Base-by-base conservation (phyloP, 2,113 vertebrate species). In the Trichomycterus rosablanca region DNA sequence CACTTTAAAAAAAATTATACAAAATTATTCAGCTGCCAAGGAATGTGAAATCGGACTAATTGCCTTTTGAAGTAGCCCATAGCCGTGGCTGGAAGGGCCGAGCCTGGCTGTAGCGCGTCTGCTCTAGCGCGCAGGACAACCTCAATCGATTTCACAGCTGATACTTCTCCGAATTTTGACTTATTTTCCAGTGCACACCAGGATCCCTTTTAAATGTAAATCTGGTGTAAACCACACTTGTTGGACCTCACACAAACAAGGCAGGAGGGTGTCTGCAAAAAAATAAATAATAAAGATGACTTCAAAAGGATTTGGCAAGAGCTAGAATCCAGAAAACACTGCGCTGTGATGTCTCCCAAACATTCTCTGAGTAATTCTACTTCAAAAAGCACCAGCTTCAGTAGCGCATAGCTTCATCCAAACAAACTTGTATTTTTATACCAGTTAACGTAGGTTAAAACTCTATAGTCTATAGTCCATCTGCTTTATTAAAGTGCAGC, bases 1-100 rank as follows among this genome's bases (percentile, higher is more conserved):
- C 88, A 75, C 83, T 86, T 86, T 84, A 87, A 83, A 88, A 83
- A 88, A 76, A 90, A 90, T 89, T 89, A 89, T 87, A 84, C 71
- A 80, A 89, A 92, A 92, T 91, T 91, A 90, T 90, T 90, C 84
- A 76, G 84, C 88, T 90, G 81, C 87, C 83, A 73, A 84, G 86
- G 86, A 90, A 90, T 91, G 88, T 90, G 89, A 91, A 92, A 92
- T 92, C 88, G 85, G 76, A 77, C 85, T 91, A 92, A 92, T 91
- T 90, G 86, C 87, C 80, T 87, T 89, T 87, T 90, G 78, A 89
- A 89, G 84, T 84, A 82, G 84, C 74, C 81, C 76, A 74, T 72
- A 78, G 76, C 74, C 45, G 46, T 66, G 69, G 70, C 65, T 52
- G 73, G 56, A 39, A 44, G 51, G 69, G 64, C 67, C 63, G 51